phyloP scores from a whole-genome alignment of 1,140 invertebrate species.

The Lasaia peninsularis region DNA sequence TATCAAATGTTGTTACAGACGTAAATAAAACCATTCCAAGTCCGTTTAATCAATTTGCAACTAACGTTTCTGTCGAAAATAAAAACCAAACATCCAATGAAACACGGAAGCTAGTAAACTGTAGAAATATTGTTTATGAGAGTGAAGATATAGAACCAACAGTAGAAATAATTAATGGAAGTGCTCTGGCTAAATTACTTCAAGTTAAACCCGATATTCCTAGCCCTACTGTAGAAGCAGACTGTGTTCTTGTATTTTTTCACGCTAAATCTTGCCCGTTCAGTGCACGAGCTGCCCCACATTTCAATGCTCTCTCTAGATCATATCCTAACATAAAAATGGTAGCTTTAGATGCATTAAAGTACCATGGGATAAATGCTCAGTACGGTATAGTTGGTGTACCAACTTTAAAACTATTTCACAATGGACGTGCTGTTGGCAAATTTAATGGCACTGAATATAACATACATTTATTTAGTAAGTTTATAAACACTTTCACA shows the following conservation, averaged over 20 bases:
- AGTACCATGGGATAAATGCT: conserved; percentile 91
- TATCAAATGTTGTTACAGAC: conserved; percentile 62
- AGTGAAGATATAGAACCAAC: conserved; percentile 44
- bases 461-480: conserved; percentile 87
- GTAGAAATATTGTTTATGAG: conserved; percentile 61
- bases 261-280: conserved; percentile 94
- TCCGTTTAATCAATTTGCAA: conserved; percentile 60
- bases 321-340: conserved; percentile 92
- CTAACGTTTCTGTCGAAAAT: conserved; percentile 57
- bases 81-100: conserved; percentile 51
- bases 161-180: conserved; percentile 71
- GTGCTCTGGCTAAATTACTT: conserved; percentile 53
- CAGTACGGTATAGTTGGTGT: conserved; percentile 96
- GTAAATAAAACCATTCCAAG: conserved; percentile 64
- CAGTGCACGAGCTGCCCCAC: conserved; percentile 91
- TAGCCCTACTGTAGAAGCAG: conserved; percentile 60
- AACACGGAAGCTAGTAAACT: conserved; percentile 67
- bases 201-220: conserved; percentile 64
- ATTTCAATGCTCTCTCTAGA: conserved; percentile 92
- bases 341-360: conserved; percentile 93
- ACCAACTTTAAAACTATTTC: conserved; percentile 94
- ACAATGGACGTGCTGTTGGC: conserved; percentile 91
- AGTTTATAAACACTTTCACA: conserved; percentile 90
- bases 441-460: conserved; percentile 93
- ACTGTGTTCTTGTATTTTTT: conserved; percentile 91